A percentile compares a stretch with the other conserved stretches of the same genome.
phyloP scores from a whole-genome alignment of 2,113 vertebrate genomes.

The Eulemur rufifrons region DNA sequence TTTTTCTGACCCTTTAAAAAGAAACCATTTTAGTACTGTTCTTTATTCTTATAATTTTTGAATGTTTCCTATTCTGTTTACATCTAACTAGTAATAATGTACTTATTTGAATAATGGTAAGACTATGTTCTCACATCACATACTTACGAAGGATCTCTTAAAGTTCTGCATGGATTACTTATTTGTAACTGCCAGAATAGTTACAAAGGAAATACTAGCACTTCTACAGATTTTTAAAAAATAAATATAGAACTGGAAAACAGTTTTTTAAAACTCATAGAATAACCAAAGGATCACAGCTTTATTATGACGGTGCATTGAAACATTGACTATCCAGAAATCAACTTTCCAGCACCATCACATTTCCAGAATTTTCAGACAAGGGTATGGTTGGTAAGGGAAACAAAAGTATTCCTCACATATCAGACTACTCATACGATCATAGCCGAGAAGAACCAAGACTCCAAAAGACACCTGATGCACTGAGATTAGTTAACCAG shows the following conservation, averaged over 20 bases:
- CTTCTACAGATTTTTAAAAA: background rate
- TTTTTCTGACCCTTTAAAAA: slow-evolving; percentile 55
- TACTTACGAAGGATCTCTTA: slow-evolving; percentile 8
- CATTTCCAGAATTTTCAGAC: background rate
- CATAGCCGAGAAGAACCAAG: background rate
- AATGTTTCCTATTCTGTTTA: slow-evolving; percentile 30
- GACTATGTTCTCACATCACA: slow-evolving; percentile 5
- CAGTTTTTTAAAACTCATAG: background rate
- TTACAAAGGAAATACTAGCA: slow-evolving; percentile 27
- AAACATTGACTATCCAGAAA: background rate
- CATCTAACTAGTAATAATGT: background rate
- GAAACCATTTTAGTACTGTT: background rate
- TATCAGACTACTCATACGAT: background rate
- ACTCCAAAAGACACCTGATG: background rate
- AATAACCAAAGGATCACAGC: background rate
- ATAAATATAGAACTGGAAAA: background rate
- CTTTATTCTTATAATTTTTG: slow-evolving; percentile 11
- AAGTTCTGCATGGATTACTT: slow-evolving; percentile 31
- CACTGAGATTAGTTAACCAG: background rate
- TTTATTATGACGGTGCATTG: background rate
- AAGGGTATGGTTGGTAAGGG: background rate
- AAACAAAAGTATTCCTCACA: background rate
- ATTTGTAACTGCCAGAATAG: background rate
- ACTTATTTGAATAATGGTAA: slow-evolving; percentile 21
- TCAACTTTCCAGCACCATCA: background rate